Evolutionary conservation across 2,113 vertebrate species (phyloP), one percentile per base, ranked within the genome.

Genomic region (Tenebrosternarchus preto): DNA sequence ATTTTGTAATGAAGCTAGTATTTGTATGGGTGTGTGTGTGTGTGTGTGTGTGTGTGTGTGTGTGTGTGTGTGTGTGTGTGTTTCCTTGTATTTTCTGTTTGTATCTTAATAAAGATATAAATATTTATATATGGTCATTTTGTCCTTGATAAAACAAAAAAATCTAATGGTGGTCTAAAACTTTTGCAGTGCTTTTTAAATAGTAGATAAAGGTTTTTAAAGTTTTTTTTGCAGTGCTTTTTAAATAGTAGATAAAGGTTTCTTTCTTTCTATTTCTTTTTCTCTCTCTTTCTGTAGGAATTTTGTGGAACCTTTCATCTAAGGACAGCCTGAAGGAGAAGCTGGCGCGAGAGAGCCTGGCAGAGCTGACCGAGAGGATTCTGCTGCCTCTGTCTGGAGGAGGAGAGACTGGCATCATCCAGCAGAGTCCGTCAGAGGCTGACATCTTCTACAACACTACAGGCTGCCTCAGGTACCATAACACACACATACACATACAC

Each of bases 251-350:
- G 11, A 43, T 43, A 9, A 43, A 43, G 39, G 43, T 31, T 63
- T 17, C 29, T 50, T 53, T 27, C 50, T 36, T 29, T 29, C 7
- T 53, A 60, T 50, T 6, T 22, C 24, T 55, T 3, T 78, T 15
- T 71, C 4, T 61, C 19, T 73, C 66, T 67, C 1, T 56, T 0
- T 70, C 12, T 68, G 66, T 83, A 99, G 97, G 97, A 2, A 96
- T 98, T 87, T 91, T 99, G 68, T 99, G 97, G 97, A 99, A 99
- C 83, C 91, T 99, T 76, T 99, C 97, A 22, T 99, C 97, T 83
- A 97, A 94, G 16, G 97, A 99, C 89, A 94, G 93, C 87, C 91
- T 99, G 78, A 99, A 99, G 90, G 95, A 97, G 60, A 95, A 94
- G 69, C 87, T 99, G 89, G 95, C 94, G 12, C 90, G 90, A 3